phyloP scores from a whole-genome alignment of 1,140 invertebrate genomes.

The Dendrolimus punctatus region DNA sequence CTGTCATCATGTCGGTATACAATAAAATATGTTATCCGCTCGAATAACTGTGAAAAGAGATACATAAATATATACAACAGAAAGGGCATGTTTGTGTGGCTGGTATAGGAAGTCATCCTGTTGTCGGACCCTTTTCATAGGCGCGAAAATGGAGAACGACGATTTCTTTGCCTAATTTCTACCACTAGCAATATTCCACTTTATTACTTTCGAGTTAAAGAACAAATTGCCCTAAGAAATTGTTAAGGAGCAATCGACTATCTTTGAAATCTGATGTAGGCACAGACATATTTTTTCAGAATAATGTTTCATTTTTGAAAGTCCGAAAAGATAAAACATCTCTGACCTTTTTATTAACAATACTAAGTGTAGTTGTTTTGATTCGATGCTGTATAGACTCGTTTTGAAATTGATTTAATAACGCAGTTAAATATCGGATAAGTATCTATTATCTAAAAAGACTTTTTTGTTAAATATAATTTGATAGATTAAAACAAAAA shows the following conservation, averaged over 20 bases:
- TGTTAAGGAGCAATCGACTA: constrained; percentile 1
- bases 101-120: constrained; percentile 10
- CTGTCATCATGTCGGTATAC: neutral
- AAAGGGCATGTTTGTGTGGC: constrained; percentile 10
- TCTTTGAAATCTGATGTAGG: constrained; percentile 10
- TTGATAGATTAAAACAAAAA: too few relatives aligned
- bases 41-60: constrained; percentile 9
- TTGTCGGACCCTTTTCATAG: constrained; percentile 16
- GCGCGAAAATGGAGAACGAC: constrained; percentile 13
- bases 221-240: neutral
- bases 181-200: neutral
- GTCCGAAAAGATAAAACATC: constrained; percentile 8
- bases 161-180: constrained; percentile 6
- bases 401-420: neutral
- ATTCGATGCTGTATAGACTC: constrained; percentile 1
- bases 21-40: constrained; percentile 5
- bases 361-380: constrained; percentile 10
- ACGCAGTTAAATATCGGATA: neutral
- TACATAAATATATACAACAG: constrained; percentile 2
- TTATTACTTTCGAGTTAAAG: neutral
- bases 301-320: constrained; percentile 13
- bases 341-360: constrained; percentile 10
- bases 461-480: too few relatives aligned
- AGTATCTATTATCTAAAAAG: too few relatives aligned
- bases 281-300: constrained; percentile 7